Percentiles rank a stretch among this genome's conserved stretches.
phyloP scores from a whole-genome alignment of 2,113 vertebrate genomes.

The Urocynchramus pylzowi region DNA sequence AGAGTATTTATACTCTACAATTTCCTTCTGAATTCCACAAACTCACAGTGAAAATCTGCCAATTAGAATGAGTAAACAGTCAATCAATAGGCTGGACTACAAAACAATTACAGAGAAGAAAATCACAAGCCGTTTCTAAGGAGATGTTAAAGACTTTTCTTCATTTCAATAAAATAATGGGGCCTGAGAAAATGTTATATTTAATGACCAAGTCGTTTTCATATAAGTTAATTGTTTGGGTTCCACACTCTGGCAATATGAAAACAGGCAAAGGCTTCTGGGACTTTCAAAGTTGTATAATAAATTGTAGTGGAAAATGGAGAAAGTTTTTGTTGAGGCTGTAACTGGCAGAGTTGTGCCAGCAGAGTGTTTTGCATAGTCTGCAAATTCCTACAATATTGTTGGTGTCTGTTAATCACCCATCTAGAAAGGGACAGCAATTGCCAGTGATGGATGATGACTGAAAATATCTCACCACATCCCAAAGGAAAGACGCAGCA shows the following conservation, averaged over 20 bases:
- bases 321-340: not conserved
- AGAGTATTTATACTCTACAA: not conserved
- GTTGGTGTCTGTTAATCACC: not conserved
- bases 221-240: not conserved
- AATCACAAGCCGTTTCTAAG: not conserved
- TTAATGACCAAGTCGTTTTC: not conserved
- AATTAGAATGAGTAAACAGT: not conserved
- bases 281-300: not conserved
- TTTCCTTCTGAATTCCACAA: not conserved
- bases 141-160: not conserved
- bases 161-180: not conserved
- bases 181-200: not conserved
- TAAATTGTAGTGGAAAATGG: not conserved
- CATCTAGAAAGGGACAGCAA: not conserved
- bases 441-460: not conserved
- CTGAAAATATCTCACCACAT: not conserved
- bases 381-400: not conserved
- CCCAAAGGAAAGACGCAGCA: not conserved
- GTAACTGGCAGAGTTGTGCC: not conserved
- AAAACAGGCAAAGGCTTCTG: not conserved
- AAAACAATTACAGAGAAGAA: not conserved
- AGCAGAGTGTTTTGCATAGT: not conserved
- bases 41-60: not conserved
- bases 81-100: not conserved
- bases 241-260: not conserved